phyloP scores from a whole-genome alignment of 2,888 invertebrate genomes.

The Slavum lentiscoides region DNA sequence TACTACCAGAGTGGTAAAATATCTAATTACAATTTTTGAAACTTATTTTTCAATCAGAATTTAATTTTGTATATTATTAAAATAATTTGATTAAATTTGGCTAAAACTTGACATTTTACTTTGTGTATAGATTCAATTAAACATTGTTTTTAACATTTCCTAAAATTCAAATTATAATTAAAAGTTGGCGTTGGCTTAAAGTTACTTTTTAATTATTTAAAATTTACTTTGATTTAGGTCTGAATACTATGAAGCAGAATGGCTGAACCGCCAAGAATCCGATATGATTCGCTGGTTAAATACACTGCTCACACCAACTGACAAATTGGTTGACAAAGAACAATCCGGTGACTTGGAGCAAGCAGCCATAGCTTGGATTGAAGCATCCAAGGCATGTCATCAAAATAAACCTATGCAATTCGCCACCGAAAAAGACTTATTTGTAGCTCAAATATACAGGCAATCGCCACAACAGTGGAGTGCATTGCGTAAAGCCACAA shows the following conservation, averaged over 20 bases:
- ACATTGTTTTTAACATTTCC: too few species aligned
- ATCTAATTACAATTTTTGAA: too few species aligned
- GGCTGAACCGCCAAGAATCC: slow-evolving; percentile 70
- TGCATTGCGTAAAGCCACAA: slow-evolving; percentile 70
- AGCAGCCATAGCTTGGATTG: slow-evolving; percentile 75
- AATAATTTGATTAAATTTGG: too few species aligned
- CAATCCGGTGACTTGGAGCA: slow-evolving; percentile 69
- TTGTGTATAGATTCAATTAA: neutral
- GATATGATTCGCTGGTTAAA: slow-evolving; percentile 81
- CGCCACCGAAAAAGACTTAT: slow-evolving; percentile 66
- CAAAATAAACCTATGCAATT: slow-evolving; percentile 58
- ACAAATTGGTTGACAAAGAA: slow-evolving; percentile 68
- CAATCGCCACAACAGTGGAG: slow-evolving; percentile 61
- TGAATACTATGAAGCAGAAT: slow-evolving; percentile 58
- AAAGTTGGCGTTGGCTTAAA: neutral
- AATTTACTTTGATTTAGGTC: slow-evolving; percentile 33
- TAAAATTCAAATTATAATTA: too few species aligned
- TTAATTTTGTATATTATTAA: too few species aligned
- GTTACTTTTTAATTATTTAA: neutral
- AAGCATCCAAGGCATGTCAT: slow-evolving; percentile 67
- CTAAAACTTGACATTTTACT: neutral
- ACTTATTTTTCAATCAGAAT: too few species aligned
- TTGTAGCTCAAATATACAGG: slow-evolving; percentile 51
- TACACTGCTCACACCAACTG: slow-evolving; percentile 73
- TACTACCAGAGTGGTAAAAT: too few species aligned